Percentiles rank a stretch among this genome's conserved stretches.
phyloP scores from a whole-genome alignment of 2,797 vertebrate genomes.

The Acanthiza pusilla region DNA sequence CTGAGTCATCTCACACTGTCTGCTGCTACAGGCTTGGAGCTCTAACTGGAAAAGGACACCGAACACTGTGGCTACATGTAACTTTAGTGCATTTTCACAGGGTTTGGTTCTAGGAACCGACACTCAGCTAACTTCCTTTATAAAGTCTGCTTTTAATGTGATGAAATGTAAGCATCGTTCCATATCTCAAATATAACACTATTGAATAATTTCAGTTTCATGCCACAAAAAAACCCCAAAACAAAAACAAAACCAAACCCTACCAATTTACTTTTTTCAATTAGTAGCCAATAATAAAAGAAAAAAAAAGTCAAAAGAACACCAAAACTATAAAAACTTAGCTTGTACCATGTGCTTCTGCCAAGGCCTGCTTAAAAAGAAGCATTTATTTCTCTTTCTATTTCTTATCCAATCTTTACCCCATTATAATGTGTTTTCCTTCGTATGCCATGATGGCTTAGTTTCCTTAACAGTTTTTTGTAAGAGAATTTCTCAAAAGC shows the following conservation, averaged over 20 bases:
- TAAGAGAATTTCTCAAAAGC: slow-evolving; percentile 42
- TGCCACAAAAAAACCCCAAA: not conserved
- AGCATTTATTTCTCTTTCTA: not conserved
- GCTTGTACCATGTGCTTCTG: not conserved
- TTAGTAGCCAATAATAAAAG: not conserved
- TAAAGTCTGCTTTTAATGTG: not conserved
- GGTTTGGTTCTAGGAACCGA: not conserved
- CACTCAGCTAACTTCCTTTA: not conserved
- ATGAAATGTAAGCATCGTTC: not conserved
- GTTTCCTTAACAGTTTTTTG: slow-evolving; percentile 16
- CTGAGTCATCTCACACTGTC: not conserved
- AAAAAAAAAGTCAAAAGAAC: not conserved
- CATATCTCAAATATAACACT: not conserved
- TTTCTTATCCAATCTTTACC: not conserved
- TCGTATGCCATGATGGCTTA: not conserved
- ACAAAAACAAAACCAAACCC: not conserved
- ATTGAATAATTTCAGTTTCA: not conserved
- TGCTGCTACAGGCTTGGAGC: not conserved
- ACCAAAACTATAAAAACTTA: not conserved
- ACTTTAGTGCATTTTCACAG: too few species aligned
- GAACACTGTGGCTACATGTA: not conserved
- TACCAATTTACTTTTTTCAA: not conserved
- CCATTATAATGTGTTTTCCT: not conserved
- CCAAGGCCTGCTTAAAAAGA: not conserved
- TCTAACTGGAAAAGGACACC: not conserved